A percentile compares a stretch with the other conserved stretches of the same genome.
Evolutionary conservation across 2,797 vertebrate genomes (phyloP).

Genomic region (Euphonia xanthogaster): DNA sequence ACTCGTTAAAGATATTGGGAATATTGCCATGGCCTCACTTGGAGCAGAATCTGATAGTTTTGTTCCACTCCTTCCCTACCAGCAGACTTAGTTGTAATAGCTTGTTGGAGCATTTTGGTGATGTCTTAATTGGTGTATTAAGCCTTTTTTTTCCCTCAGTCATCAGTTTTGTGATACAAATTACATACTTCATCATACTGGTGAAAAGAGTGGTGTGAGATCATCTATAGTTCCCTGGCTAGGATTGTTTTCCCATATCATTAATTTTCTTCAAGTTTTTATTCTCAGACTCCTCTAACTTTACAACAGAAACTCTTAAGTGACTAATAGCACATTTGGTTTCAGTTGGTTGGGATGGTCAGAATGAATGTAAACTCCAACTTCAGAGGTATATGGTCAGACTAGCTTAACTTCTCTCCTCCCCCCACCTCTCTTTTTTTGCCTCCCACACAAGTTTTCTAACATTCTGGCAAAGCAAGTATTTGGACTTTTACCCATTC

Average conservation of each 20-base stretch:
- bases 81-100: constrained; percentile 29
- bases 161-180: constrained; percentile 50
- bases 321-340: constrained; percentile 27
- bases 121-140: constrained; percentile 48
- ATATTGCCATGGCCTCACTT: constrained; percentile 42
- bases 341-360: constrained; percentile 11
- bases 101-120: constrained; percentile 25
- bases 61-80: constrained; percentile 30
- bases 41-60: not conserved
- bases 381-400: not conserved
- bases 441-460: constrained; percentile 41
- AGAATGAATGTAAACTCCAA: not conserved
- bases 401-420: not conserved
- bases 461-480: constrained; percentile 30
- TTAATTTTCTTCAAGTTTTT: constrained; percentile 34
- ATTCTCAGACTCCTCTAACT: constrained; percentile 22
- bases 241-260: constrained; percentile 23
- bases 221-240: constrained; percentile 25
- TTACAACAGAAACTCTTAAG: constrained; percentile 29
- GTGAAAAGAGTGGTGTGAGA: constrained; percentile 31
- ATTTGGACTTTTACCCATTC: constrained; percentile 53
- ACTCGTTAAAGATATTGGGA: constrained; percentile 35
- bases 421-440: not conserved
- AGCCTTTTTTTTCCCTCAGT: not conserved
- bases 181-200: constrained; percentile 12